Base-by-base conservation (phyloP, 1,140 invertebrate genomes). In the Hesperophylax magnus region DNA sequence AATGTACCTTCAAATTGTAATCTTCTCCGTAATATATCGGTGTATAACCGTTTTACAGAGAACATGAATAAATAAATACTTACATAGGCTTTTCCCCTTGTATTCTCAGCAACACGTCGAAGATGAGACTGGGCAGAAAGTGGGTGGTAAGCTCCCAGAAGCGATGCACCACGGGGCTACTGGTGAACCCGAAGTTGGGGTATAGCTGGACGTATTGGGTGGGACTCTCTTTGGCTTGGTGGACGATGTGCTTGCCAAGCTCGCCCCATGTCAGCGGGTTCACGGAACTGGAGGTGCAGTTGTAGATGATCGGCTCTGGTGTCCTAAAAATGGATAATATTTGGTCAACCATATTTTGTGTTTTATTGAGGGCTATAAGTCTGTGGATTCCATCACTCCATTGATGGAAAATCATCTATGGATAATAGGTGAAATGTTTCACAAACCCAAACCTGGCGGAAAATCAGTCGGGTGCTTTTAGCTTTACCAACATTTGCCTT, bases 201-300 rank as follows among this genome's bases (percentile, higher is more conserved):
- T 97, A 97, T 94, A 95, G 95, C 86, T 95, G 93, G 17, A 96
- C 92, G 83, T 96, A 94, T 88, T 94, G 96, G 53, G 95, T 93
- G 3, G 96, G 96, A 81, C 94, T 94, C 69, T 93, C 92, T 14
- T 93, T 88, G 0, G 95, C 92, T 87, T 95, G 93, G 85, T 94
- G 93, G 58, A 93, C 90, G 15, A 93, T 94, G 2, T 94, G 88
- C 14, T 88, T 84, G 0, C 93, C 93, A 80, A 97, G 93, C 82
- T 95, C 91, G 27, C 94, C 93, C 97, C 98, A 99, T 20, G 91
- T 92, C 5, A 98, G 91, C 0, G 95, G 94, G 86, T 98, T 98
- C 20, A 95, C 90, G 5, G 92, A 90, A 1, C 97, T 96, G n/a
- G 96, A 96, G 0, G 96, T 98, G 84, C 96, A 97, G 87, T 99